Base-by-base conservation (phyloP, 2,888 invertebrate genomes). In the Trichopria drosophilae region DNA sequence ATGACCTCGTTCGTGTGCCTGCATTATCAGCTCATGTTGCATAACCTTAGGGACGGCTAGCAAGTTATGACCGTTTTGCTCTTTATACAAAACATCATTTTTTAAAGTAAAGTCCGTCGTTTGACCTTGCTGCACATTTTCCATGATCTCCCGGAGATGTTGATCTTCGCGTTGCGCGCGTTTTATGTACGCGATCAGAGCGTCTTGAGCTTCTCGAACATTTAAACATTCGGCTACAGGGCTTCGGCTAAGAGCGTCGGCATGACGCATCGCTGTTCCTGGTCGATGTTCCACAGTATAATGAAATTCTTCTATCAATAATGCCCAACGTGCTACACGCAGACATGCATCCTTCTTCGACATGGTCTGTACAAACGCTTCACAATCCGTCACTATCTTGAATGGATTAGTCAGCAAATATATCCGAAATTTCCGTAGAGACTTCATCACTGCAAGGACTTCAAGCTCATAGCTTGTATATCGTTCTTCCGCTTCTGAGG, bases 231-330 rank as follows among this genome's bases (percentile, higher is more conserved):
- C n/a, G n/a, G 20, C 9, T 20, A 42, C 36, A 22, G 58, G 57
- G 19, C 49, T 47, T 22, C 57, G n/a, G 31, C 59, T 59, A 20
- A 55, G 37, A 6, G 53, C 54, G 36, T 61, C 58, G 3, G 45
- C 53, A 39, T 58, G 58, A 10, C 24, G 34, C 59, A 60, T 61
- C 55, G 55, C 35, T 57, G n/a, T n/a, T n/a, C n/a, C n/a, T n/a
- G n/a, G n/a, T n/a, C n/a, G n/a, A n/a, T n/a, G n/a, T n/a, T n/a
- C n/a, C n/a, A n/a, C n/a, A n/a, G n/a, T n/a, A n/a, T n/a, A n/a
- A n/a, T n/a, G n/a, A n/a, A n/a, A n/a, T n/a, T n/a, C n/a, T n/a
- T n/a, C n/a, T n/a, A n/a, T n/a, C n/a, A n/a, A n/a, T n/a, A n/a
- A n/a, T n/a, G n/a, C n/a, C n/a, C n/a, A n/a, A n/a, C n/a, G n/a